Evolutionary conservation across 2,113 vertebrate genomes (phyloP), one percentile per base, ranked within the genome.

Genomic region (Calonectris borealis): DNA sequence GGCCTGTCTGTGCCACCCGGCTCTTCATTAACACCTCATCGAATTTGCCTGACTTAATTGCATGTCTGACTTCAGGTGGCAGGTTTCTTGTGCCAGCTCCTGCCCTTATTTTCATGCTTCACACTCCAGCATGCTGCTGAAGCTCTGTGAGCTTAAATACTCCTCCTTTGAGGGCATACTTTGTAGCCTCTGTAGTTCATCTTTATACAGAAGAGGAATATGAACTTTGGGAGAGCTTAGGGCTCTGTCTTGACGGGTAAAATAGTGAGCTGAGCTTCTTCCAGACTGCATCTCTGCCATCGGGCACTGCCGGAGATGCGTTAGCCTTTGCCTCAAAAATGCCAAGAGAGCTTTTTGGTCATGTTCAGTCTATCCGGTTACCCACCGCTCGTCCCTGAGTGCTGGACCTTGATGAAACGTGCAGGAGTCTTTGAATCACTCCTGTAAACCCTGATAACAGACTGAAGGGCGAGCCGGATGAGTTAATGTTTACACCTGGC

Each of bases 401-500:
- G 6, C 83, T 81, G 46, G 66, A 48, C 42, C 65, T 64, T 46
- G 60, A 38, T 51, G 88, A 58, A 90, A 42, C 0, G 1, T 62
- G 65, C 65, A 84, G 57, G 55, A 75, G 80, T 20, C 65, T 83
- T 76, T 34, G 70, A 65, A 61, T 87, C 60, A 6, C 91, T 76
- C 54, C 52, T 69, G 42, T 52, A 26, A 77, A 48, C 49, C 34
- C 83, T 44, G 84, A 48, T 84, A 68, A 29, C 49, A 87, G 81
- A 13, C 77, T 76, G 93, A 64, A 96, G 93, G 65, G 36, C 5
- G 19, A 90, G 80, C 64, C 12, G 5, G 48, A 36, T 81, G 70
- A 92, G 91, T 72, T 88, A 57, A 86, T 94, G 65, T 88, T 96
- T 88, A 71, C 19, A 82, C 93, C 92, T 94, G 70, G 14, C 73